Evolutionary conservation across 2,888 invertebrate genomes (phyloP).

Genomic region (Carterocephalus palaemon): DNA sequence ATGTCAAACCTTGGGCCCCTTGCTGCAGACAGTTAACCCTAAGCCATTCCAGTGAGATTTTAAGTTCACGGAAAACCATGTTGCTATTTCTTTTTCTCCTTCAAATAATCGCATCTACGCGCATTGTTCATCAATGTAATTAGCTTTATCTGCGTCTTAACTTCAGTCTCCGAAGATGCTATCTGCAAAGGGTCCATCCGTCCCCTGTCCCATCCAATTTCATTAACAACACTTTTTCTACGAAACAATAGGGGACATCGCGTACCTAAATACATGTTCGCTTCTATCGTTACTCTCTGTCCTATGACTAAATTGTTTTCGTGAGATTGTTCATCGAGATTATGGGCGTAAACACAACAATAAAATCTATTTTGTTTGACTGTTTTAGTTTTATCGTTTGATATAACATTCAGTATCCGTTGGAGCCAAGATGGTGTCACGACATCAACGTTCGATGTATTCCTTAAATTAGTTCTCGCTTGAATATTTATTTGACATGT

Average conservation of each 20-base stretch:
- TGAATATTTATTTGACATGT: too few species aligned
- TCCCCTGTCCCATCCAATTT: constrained; percentile 55
- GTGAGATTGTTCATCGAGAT: constrained; percentile 25
- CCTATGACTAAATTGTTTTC: constrained; percentile 32
- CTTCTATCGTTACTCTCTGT: constrained; percentile 25
- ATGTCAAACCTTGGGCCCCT: too few species aligned
- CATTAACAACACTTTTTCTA: constrained; percentile 53
- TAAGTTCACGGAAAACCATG: too few species aligned
- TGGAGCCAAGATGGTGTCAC: constrained; percentile 2
- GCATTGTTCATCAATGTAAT: constrained; percentile 57
- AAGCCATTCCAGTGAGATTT: too few species aligned
- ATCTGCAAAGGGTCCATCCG: constrained; percentile 43
- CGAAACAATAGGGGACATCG: constrained; percentile 38
- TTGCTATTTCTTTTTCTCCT: constrained; percentile 3
- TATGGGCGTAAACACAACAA: constrained; percentile 17
- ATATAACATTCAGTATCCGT: constrained; percentile 1
- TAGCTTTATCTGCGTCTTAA: constrained; percentile 43
- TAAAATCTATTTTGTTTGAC: constrained; percentile 21
- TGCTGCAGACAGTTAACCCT: too few species aligned
- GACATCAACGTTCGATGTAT: background rate
- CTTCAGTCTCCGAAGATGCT: constrained; percentile 46
- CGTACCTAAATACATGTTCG: constrained; percentile 26
- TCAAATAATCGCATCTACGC: background rate
- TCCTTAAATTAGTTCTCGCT: too few species aligned
- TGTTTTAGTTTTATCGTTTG: constrained; percentile 15